Evolutionary conservation across 2,888 invertebrate genomes (phyloP).

Genomic region (Nymphalis c-album): DNA sequence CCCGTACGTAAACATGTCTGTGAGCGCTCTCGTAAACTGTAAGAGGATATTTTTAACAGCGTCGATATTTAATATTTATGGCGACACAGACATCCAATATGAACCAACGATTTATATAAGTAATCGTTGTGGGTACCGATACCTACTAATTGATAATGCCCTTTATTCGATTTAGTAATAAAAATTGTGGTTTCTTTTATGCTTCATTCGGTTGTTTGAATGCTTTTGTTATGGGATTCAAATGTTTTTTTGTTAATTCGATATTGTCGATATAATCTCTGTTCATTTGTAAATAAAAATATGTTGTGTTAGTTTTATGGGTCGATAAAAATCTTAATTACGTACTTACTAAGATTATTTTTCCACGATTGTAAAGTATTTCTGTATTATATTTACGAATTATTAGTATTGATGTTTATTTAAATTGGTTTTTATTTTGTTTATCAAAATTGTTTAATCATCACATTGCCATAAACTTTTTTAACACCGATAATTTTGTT

Average conservation of each 20-base stretch:
- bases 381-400: too few relatives aligned
- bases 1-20: conserved; percentile 77
- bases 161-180: conserved; percentile 36
- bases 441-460: too few relatives aligned
- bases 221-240: conserved; percentile 20
- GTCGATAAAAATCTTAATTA: too few relatives aligned
- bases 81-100: conserved; percentile 78
- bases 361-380: too few relatives aligned
- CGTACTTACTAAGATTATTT: too few relatives aligned
- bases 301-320: neutral
- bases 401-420: too few relatives aligned
- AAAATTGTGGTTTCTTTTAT: conserved; percentile 21
- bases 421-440: too few relatives aligned
- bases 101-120: conserved; percentile 73
- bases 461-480: too few relatives aligned
- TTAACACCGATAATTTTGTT: too few relatives aligned
- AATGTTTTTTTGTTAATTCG: conserved; percentile 7
- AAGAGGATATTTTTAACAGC: conserved; percentile 79
- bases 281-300: neutral
- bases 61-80: conserved; percentile 81
- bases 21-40: conserved; percentile 77
- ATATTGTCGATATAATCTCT: conserved; percentile 6
- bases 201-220: neutral
- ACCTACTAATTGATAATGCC: conserved; percentile 50
- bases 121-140: conserved; percentile 58